These are phyloP conservation scores for Pandemis heparana DNA, from an alignment of 2,888 invertebrate genomes.

Conservation along the genomic window DNA sequence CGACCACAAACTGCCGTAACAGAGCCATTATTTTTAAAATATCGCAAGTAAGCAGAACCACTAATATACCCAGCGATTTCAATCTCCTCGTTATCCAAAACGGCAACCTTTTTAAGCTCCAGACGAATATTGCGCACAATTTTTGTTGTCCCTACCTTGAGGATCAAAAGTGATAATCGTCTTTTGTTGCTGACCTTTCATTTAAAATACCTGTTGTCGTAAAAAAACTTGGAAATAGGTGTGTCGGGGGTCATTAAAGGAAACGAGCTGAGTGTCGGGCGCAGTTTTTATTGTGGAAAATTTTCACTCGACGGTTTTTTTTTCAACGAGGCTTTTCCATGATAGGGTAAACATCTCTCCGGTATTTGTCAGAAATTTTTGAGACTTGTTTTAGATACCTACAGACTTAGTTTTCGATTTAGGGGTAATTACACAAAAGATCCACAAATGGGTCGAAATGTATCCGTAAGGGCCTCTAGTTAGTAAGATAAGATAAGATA, in stretches of 20 bases:
- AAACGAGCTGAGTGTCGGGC: conserved; percentile 36
- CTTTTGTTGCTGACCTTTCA: conserved; percentile 41
- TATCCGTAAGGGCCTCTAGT: no score
- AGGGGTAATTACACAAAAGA: no score
- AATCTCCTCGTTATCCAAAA: neutral
- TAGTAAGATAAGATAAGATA: no score
- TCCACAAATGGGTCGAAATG: no score
- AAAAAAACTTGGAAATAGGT: conserved; percentile 40
- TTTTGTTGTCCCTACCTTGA: conserved; percentile 24
- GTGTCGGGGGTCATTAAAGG: conserved; percentile 38
- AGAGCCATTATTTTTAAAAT: neutral
- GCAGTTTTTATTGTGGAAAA: conserved; percentile 39
- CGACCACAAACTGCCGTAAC: neutral
- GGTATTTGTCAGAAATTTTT: neutral
- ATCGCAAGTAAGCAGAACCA: neutral
- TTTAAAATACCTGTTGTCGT: conserved; percentile 41
- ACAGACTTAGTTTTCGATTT: no score
- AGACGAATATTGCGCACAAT: conserved; percentile 2
- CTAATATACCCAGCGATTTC: conserved; percentile 3
- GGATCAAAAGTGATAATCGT: conserved; percentile 40
- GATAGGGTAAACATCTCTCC: neutral
- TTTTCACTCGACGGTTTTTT: conserved; percentile 34
- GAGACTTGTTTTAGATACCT: no score
- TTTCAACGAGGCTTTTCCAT: conserved; percentile 23
- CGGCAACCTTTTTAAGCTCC: neutral